Evolutionary conservation across 2,888 invertebrate genomes (phyloP), one percentile per base, ranked within the genome.

Genomic region (Embidobia sp.): DNA sequence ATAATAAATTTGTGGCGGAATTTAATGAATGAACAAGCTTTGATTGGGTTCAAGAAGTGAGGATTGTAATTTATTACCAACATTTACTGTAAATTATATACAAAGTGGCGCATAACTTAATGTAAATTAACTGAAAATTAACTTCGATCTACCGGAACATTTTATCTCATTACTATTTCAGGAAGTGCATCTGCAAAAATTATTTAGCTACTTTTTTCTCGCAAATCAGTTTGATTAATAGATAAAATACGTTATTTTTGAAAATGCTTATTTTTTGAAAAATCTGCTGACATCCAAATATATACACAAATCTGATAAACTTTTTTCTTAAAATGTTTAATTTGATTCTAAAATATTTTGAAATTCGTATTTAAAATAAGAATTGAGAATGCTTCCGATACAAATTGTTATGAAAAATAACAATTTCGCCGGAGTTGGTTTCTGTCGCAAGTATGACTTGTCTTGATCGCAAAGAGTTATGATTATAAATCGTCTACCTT

Each of bases 401-500:
- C n/a, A n/a, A n/a, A n/a, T n/a, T n/a, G n/a, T n/a, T n/a, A n/a
- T n/a, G n/a, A n/a, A n/a, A 44, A 48, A 48, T 22, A n/a, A 26
- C 22, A 40, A 22, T n/a, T 37, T 13, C 37, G 29, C 27, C 10
- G 11, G 35, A 53, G 27, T 42, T 13, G 26, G 35, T 29, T 67
- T 66, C 55, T 75, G 61, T 75, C 67, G 27, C 59, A 31, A 31
- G 15, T 15, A 31, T 11, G 53, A 10, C 8, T 29, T 44, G 11
- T n/a, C 35, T 37, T 53, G 51, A 18, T 61, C 40, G 16, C 42
- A 31, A 37, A 66, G 64, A 78, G 70, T 86, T 87, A 86, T 84
- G 85, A 87, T 88, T 88, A 88, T 88, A 87, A 88, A 88, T 88
- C 85, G 87, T 87, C 86, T 81, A 82, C 82, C 81, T 85, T 85